A percentile compares a stretch with the other conserved stretches of the same genome.
phyloP scores from a whole-genome alignment of 2,888 invertebrate species.

The Theristus sp. region DNA sequence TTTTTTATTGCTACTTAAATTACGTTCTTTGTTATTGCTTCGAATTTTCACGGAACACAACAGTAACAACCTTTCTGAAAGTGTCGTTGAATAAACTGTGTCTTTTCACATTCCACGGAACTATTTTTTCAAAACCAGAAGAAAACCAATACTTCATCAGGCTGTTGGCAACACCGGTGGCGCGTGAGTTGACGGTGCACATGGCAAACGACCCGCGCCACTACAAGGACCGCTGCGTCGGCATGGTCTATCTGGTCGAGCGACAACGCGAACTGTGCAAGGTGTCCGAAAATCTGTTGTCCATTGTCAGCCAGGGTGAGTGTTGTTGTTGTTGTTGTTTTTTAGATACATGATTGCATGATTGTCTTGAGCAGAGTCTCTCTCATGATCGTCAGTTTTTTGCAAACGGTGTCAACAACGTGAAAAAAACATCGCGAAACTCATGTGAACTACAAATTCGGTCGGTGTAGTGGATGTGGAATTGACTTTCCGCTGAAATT shows the following conservation, averaged over 20 bases:
- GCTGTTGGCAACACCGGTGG: conserved; percentile 37
- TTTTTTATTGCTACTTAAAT: no score
- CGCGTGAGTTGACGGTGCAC: conserved; percentile 29
- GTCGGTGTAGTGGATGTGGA: no score
- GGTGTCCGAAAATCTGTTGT: conserved; percentile 50
- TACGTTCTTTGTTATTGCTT: no score
- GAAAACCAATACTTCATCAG: conserved; percentile 27
- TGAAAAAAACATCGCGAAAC: no score
- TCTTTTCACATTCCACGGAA: no score
- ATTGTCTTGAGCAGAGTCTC: neutral
- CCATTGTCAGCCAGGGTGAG: conserved; percentile 30
- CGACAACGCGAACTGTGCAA: conserved; percentile 51
- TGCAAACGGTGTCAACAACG: neutral
- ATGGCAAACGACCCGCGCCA: conserved; percentile 20
- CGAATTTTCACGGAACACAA: no score
- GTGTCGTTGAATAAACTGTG: no score
- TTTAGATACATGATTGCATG: neutral
- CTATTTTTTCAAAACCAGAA: no score
- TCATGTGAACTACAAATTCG: no score
- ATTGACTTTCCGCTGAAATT: no score
- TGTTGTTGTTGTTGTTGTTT: neutral
- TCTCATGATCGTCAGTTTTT: neutral
- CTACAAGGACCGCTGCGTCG: conserved; percentile 49
- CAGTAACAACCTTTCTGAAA: no score
- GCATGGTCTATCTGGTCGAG: conserved; percentile 49